Percentiles rank a stretch among this genome's conserved stretches.
Conservation (phyloP, 2,888 invertebrate genomes). For the Boloria euphrosyne region DNA sequence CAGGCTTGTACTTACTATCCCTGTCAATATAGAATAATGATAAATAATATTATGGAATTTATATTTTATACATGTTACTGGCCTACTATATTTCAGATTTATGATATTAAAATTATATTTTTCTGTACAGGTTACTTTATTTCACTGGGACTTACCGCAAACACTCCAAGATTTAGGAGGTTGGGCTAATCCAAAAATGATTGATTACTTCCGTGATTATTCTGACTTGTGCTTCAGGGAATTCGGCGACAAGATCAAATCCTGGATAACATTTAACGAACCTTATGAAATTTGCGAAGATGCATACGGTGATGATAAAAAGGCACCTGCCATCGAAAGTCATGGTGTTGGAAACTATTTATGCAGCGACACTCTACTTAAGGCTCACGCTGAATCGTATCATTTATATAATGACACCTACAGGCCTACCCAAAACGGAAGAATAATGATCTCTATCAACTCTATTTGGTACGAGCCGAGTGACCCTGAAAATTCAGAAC, state of each 20-base stretch:
- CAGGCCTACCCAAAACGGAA: slow-evolving; percentile 78
- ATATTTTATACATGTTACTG: no score
- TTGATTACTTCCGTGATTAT: slow-evolving; percentile 81
- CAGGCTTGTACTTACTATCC: no score
- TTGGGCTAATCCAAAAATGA: slow-evolving; percentile 78
- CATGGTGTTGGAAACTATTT: slow-evolving; percentile 84
- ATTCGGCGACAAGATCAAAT: slow-evolving; percentile 82
- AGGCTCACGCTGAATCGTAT: slow-evolving; percentile 86
- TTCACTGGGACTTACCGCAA: slow-evolving; percentile 87
- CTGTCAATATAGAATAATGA: no score
- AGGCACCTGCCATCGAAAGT: slow-evolving; percentile 79
- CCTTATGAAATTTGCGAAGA: slow-evolving; percentile 81
- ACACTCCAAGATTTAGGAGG: slow-evolving; percentile 80
- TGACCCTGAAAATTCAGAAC: slow-evolving; percentile 66
- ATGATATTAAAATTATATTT: background rate
- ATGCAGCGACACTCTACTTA: slow-evolving; percentile 84
- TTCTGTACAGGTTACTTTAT: slow-evolving; percentile 80
- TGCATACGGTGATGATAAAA: slow-evolving; percentile 78
- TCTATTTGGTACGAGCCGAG: slow-evolving; percentile 80
- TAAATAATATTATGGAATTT: no score
- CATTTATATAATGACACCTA: slow-evolving; percentile 84
- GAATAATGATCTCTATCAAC: slow-evolving; percentile 79
- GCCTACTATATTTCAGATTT: background rate
- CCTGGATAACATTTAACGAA: slow-evolving; percentile 88
- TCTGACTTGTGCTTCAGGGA: slow-evolving; percentile 78